Conservation (phyloP, 2,888 invertebrate genomes). For the Taphrorychus bicolor region DNA sequence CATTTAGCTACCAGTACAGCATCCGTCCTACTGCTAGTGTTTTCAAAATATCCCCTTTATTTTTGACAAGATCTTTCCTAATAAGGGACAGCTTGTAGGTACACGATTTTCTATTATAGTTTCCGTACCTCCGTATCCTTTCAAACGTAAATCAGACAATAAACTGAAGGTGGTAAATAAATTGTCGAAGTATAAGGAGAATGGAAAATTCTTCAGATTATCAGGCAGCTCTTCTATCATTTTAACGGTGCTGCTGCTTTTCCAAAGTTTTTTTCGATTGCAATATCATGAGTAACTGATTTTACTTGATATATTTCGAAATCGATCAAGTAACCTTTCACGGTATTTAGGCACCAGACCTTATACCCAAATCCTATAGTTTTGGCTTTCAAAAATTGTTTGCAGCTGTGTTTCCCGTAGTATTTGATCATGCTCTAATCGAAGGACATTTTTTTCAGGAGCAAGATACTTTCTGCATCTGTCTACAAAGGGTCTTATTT, state of each 20-base stretch:
- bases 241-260: background rate
- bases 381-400: conserved; percentile 51
- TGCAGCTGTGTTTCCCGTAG: conserved; percentile 44
- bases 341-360: conserved; percentile 48
- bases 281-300: background rate
- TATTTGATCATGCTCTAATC: conserved; percentile 15
- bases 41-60: no score
- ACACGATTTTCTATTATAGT: background rate
- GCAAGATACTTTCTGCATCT: conserved; percentile 46
- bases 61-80: background rate
- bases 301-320: conserved; percentile 48
- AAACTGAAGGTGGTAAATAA: background rate
- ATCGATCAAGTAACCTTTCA: conserved; percentile 47
- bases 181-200: background rate
- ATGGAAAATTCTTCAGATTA: background rate
- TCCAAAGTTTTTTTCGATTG: no score
- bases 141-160: background rate
- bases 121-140: background rate
- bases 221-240: background rate
- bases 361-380: conserved; percentile 49
- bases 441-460: conserved; percentile 44
- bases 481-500: conserved; percentile 39
- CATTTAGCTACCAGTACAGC: background rate
- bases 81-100: background rate
- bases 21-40: background rate